Percentiles rank a stretch among this genome's conserved stretches.
phyloP scores from a whole-genome alignment of 92 coral and sea anemone genomes.

The Umimayanthus chanpuru region DNA sequence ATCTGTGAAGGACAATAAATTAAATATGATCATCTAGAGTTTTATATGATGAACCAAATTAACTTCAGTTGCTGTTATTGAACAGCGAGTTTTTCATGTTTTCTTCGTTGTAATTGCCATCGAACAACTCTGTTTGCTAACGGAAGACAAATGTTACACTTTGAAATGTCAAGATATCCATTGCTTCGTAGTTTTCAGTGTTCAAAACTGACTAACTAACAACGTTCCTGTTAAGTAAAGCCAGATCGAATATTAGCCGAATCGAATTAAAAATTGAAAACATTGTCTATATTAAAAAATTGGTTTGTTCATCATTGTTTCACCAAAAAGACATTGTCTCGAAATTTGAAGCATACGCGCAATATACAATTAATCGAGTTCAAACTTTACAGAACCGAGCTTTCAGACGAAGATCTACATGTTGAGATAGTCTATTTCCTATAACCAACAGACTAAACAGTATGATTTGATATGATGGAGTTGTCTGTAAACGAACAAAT shows the following conservation, averaged over 20 bases:
- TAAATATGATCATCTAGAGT: not conserved
- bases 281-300: too few relatives aligned
- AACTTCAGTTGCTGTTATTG: too few relatives aligned
- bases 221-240: not conserved
- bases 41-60: too few relatives aligned
- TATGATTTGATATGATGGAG: not conserved
- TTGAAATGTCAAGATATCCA: not conserved
- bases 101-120: too few relatives aligned
- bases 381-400: too few relatives aligned
- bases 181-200: too few relatives aligned
- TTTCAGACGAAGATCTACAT: not conserved
- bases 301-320: not conserved
- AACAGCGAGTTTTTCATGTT: too few relatives aligned
- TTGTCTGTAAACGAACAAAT: not conserved
- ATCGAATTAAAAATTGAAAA: not conserved
- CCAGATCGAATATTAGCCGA: not conserved
- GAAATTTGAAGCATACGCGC: not conserved
- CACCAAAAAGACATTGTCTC: not conserved
- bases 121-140: not conserved
- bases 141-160: not conserved
- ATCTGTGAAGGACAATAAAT: conserved; percentile 1
- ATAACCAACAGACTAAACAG: not conserved
- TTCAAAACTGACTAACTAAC: not conserved
- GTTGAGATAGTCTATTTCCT: not conserved
- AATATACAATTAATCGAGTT: too few relatives aligned